phyloP scores from a whole-genome alignment of 2,797 vertebrate genomes.

The Natrix natrix region DNA sequence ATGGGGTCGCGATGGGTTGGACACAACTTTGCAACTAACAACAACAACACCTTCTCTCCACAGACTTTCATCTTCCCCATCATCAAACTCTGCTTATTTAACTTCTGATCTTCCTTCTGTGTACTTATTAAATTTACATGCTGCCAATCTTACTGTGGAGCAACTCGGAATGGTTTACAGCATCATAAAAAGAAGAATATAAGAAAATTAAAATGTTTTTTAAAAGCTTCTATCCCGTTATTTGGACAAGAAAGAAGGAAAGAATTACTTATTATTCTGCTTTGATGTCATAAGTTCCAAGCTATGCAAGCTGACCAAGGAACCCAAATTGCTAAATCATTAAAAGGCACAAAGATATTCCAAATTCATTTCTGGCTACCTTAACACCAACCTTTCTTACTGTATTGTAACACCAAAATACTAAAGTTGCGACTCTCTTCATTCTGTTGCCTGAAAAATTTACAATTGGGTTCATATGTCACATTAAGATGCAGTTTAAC shows the following conservation, averaged over 20 bases:
- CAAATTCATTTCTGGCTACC: background rate
- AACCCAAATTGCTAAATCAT: background rate
- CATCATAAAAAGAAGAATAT: background rate
- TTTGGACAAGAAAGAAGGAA: background rate
- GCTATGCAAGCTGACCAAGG: background rate
- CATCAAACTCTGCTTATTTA: background rate
- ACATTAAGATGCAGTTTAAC: background rate
- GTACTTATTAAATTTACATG: background rate
- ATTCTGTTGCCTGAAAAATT: no score
- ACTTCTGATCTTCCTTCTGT: background rate
- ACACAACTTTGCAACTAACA: no score
- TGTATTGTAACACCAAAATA: background rate
- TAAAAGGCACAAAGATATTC: background rate
- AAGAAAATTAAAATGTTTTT: background rate
- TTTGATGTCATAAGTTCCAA: background rate
- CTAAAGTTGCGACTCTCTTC: background rate
- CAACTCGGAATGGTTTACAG: background rate
- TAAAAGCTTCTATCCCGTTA: constrained; percentile 11
- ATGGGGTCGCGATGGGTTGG: no score
- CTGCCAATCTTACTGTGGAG: background rate
- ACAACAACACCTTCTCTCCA: background rate
- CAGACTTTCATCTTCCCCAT: background rate
- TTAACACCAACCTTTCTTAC: background rate
- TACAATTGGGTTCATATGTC: background rate
- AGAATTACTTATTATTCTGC: background rate